Percentiles rank a stretch among this genome's conserved stretches.
Conservation (phyloP, 2,888 invertebrate genomes). For the Lacanobia oleracea region DNA sequence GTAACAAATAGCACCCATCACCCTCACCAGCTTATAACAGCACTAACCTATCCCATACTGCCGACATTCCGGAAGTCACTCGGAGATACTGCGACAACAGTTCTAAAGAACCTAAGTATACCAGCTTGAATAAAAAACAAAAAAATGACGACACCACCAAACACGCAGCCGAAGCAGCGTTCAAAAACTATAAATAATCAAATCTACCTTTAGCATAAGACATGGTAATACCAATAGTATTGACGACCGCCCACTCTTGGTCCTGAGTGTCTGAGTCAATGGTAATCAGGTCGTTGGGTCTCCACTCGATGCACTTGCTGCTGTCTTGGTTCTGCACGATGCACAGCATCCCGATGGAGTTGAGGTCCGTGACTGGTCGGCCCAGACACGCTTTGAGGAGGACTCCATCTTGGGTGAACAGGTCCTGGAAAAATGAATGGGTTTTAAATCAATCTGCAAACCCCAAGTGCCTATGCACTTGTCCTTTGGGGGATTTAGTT, state of each 20-base stretch:
- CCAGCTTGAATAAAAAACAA: background rate
- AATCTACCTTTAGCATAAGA: slow-evolving; percentile 61
- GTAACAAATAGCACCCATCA: background rate
- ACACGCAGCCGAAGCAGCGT: slow-evolving; percentile 29
- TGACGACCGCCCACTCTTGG: slow-evolving; percentile 96
- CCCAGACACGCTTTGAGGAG: slow-evolving; percentile 92
- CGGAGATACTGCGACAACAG: background rate
- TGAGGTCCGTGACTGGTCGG: slow-evolving; percentile 91
- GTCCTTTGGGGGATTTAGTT: no score
- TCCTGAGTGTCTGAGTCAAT: slow-evolving; percentile 94
- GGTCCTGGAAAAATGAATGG: slow-evolving; percentile 86
- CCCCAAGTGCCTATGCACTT: no score
- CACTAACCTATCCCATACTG: slow-evolving; percentile 16
- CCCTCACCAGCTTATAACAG: background rate
- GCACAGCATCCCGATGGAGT: slow-evolving; percentile 92
- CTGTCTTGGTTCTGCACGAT: slow-evolving; percentile 91
- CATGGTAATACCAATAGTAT: slow-evolving; percentile 90
- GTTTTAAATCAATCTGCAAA: background rate
- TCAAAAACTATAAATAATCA: slow-evolving; percentile 37
- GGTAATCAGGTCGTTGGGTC: slow-evolving; percentile 94
- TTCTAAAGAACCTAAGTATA: background rate
- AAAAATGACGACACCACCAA: slow-evolving; percentile 40
- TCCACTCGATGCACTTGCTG: slow-evolving; percentile 95
- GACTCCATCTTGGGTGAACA: slow-evolving; percentile 95
- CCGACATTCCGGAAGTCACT: background rate